These are phyloP conservation scores for Oryzias woworae DNA, from an alignment of 2,113 vertebrate species.

Conservation along the genomic window DNA sequence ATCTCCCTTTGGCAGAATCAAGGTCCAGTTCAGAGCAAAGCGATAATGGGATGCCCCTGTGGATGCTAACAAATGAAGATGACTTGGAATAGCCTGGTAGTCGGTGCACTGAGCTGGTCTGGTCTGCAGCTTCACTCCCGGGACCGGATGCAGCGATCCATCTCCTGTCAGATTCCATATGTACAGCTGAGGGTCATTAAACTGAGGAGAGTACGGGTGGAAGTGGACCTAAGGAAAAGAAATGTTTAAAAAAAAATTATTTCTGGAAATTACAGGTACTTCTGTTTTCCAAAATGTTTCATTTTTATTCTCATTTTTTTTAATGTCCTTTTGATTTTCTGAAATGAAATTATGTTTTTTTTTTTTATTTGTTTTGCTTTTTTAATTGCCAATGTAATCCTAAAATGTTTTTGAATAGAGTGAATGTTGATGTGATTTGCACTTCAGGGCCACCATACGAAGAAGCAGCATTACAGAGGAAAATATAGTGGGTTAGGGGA, in stretches of 20 bases:
- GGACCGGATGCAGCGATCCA: conserved; percentile 77
- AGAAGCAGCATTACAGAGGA: too few species aligned
- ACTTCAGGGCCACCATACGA: too few species aligned
- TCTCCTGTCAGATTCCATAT: conserved; percentile 92
- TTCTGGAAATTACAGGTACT: too few species aligned
- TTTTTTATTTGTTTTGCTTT: too few species aligned
- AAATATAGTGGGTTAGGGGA: too few species aligned
- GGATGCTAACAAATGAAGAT: conserved; percentile 80
- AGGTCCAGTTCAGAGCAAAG: conserved; percentile 93
- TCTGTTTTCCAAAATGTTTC: too few species aligned
- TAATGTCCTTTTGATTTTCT: too few species aligned
- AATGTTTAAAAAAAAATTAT: conserved; percentile 8
- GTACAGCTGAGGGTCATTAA: conserved; percentile 87
- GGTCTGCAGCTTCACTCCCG: conserved; percentile 83
- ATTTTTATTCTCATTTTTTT: too few species aligned
- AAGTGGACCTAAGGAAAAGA: conserved; percentile 80
- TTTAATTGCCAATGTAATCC: too few species aligned
- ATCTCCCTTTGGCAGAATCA: conserved; percentile 86
- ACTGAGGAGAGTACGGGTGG: conserved; percentile 88
- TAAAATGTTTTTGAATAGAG: too few species aligned
- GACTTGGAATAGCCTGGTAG: conserved; percentile 85
- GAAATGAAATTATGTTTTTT: too few species aligned
- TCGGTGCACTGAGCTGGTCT: conserved; percentile 87
- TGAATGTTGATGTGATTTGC: too few species aligned
- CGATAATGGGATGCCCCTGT: conserved; percentile 87